phyloP scores from a whole-genome alignment of 2,797 vertebrate genomes.

The Rhabdophis nuchalis region DNA sequence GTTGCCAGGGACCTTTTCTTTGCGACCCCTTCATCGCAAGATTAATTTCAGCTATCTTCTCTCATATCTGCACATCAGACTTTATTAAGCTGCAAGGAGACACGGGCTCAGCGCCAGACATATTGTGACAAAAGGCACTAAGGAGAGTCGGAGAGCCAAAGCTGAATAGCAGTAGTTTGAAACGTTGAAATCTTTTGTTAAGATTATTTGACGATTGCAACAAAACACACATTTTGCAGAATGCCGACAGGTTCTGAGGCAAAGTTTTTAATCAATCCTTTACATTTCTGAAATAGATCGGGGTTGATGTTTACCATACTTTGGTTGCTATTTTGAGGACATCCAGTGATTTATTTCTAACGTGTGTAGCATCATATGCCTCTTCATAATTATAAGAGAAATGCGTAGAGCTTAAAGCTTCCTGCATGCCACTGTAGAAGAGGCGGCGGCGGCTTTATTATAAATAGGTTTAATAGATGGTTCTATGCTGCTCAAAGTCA shows the following conservation, averaged over 20 bases:
- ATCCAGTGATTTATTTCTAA: neutral
- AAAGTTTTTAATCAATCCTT: neutral
- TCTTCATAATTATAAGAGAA: neutral
- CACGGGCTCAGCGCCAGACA: neutral
- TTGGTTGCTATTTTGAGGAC: neutral
- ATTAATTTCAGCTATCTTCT: constrained; percentile 45
- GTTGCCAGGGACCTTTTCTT: neutral
- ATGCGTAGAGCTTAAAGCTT: neutral
- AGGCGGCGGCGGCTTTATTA: neutral
- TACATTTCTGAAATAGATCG: neutral
- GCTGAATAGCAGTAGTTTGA: neutral
- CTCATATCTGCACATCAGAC: constrained; percentile 43
- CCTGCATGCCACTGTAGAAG: neutral
- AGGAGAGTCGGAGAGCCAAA: neutral
- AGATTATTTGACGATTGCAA: neutral
- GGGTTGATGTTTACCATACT: neutral
- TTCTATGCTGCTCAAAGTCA: neutral
- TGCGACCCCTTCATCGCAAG: constrained; percentile 9
- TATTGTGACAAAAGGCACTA: neutral
- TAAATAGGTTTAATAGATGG: neutral
- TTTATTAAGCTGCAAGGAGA: constrained; percentile 7
- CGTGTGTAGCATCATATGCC: neutral
- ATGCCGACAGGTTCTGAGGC: neutral
- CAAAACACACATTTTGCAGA: neutral
- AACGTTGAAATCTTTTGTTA: neutral